Percentiles rank a stretch among this genome's conserved stretches.
Conservation (phyloP, 1,140 invertebrate genomes). For the Thrips palmi region DNA sequence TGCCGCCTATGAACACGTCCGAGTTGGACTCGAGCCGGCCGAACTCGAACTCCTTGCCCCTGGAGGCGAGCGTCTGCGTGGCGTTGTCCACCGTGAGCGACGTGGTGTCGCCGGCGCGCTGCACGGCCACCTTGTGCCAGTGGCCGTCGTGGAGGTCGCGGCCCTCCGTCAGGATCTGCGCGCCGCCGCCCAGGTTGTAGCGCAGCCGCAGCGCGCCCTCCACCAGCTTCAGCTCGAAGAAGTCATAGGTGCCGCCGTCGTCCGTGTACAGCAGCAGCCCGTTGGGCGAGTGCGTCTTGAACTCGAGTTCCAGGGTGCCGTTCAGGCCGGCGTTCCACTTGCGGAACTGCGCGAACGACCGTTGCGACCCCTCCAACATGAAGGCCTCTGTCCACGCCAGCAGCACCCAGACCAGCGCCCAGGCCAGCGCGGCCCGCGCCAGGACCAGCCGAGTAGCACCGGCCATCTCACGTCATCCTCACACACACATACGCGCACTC, state of each 20-base stretch:
- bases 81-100: conserved; percentile 62
- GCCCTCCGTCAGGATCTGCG: conserved; percentile 72
- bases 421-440: neutral
- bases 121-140: conserved; percentile 76
- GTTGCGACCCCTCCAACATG: conserved; percentile 62
- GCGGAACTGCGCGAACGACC: conserved; percentile 73
- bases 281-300: conserved; percentile 78
- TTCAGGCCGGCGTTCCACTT: conserved; percentile 78
- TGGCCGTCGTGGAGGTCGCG: conserved; percentile 69
- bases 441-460: no score
- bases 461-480: no score
- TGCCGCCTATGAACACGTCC: conserved; percentile 79
- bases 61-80: conserved; percentile 48
- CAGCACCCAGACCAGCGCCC: neutral
- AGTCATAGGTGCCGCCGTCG: conserved; percentile 84
- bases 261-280: conserved; percentile 81
- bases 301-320: conserved; percentile 77
- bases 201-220: conserved; percentile 71
- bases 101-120: conserved; percentile 54
- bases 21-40: conserved; percentile 69
- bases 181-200: conserved; percentile 71
- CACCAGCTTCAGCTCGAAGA: conserved; percentile 86
- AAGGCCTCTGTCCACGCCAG: conserved; percentile 30
- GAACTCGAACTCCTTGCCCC: conserved; percentile 71
- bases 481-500: no score